Evolutionary conservation across 2,888 invertebrate species (phyloP).

Genomic region (Sturmia bella): DNA sequence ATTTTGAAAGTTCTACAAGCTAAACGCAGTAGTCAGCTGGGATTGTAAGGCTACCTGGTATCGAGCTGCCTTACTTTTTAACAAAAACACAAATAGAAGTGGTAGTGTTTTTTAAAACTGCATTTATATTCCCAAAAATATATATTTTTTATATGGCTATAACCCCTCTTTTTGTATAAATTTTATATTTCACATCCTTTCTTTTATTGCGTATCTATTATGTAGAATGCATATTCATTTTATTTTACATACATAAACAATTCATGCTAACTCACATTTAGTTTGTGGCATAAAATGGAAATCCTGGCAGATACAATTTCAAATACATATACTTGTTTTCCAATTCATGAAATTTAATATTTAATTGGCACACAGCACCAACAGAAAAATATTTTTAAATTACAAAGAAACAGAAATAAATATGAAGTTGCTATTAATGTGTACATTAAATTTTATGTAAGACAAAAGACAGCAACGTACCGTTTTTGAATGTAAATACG

Average conservation of each 20-base stretch:
- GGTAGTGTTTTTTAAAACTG: no score
- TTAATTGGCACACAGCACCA: slow-evolving; percentile 64
- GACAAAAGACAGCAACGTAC: neutral
- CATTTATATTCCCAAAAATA: no score
- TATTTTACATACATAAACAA: slow-evolving; percentile 3
- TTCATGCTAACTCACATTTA: neutral
- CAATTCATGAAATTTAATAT: slow-evolving; percentile 68
- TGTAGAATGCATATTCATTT: slow-evolving; percentile 8
- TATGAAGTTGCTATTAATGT: no score
- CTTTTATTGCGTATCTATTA: slow-evolving; percentile 39
- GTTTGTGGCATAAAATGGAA: neutral
- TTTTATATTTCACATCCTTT: neutral
- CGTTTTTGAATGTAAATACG: no score
- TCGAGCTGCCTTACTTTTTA: no score
- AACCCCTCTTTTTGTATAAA: neutral
- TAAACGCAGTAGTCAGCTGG: no score
- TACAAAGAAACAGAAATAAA: neutral
- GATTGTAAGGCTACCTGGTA: no score
- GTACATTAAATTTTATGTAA: neutral
- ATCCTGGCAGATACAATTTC: slow-evolving; percentile 26
- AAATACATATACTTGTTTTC: slow-evolving; percentile 54
- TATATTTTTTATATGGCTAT: no score
- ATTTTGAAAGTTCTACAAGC: no score
- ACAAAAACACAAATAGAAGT: no score
- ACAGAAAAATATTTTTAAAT: slow-evolving; percentile 35